Evolutionary conservation across 1,140 invertebrate species (phyloP).

Genomic region (Pemphigus obesinymphae): DNA sequence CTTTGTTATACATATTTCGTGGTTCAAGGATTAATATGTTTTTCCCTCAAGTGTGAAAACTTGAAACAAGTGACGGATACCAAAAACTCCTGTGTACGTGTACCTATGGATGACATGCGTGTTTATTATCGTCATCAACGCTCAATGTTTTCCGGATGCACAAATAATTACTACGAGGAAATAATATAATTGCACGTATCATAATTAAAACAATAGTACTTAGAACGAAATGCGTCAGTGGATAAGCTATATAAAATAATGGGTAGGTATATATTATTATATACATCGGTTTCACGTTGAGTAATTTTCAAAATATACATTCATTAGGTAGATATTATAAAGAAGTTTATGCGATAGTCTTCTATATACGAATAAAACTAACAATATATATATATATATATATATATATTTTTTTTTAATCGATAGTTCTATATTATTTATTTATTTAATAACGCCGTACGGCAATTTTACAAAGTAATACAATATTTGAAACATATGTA

Average conservation of each 20-base stretch:
- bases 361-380: too few relatives aligned
- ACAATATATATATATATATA: too few relatives aligned
- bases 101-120: neutral
- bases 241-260: neutral
- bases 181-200: neutral
- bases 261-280: too few relatives aligned
- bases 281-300: too few relatives aligned
- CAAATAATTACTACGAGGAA: neutral
- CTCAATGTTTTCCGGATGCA: constrained; percentile 13
- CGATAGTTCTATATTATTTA: too few relatives aligned
- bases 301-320: too few relatives aligned
- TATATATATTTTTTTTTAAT: too few relatives aligned
- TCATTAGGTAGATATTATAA: too few relatives aligned
- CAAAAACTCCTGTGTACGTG: neutral
- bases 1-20: neutral
- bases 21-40: neutral
- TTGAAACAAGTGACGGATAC: neutral
- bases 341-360: too few relatives aligned
- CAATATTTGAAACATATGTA: too few relatives aligned
- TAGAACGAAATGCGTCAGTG: neutral
- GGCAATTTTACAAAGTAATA: too few relatives aligned
- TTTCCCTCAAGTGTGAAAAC: neutral
- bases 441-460: too few relatives aligned
- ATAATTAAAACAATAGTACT: neutral
- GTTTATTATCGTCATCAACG: neutral